Conservation (phyloP, 2,113 vertebrate species). For the Nyctereutes procyonoides region DNA sequence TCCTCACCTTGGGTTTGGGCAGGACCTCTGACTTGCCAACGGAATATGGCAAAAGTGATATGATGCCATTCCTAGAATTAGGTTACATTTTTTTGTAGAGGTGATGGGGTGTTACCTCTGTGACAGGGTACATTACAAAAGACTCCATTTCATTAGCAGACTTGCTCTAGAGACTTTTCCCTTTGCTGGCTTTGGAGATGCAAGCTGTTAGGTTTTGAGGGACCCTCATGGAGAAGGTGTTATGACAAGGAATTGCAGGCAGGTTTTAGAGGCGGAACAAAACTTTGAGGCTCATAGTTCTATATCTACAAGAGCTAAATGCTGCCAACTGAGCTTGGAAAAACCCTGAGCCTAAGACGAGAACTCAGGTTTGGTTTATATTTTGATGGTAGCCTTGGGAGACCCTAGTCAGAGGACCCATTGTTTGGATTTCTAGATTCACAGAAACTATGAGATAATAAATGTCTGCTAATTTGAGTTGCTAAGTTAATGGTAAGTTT, state of each 20-base stretch:
- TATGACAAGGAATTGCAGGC: not conserved
- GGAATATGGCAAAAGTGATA: not conserved
- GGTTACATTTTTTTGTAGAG: not conserved
- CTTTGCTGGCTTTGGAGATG: not conserved
- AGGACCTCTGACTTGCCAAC: not conserved
- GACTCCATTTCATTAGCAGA: not conserved
- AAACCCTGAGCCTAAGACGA: not conserved
- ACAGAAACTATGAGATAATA: not conserved
- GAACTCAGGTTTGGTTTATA: not conserved
- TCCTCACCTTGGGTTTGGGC: not conserved
- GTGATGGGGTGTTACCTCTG: not conserved
- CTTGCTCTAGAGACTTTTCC: not conserved
- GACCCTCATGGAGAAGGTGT: fast-evolving
- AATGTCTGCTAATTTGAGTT: not conserved
- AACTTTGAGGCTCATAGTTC: not conserved
- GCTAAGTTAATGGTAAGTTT: not conserved
- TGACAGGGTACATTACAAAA: not conserved
- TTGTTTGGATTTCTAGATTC: not conserved
- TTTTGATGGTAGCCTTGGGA: not conserved
- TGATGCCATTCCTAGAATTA: too few species aligned
- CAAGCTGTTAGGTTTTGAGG: not conserved
- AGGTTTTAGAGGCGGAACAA: not conserved
- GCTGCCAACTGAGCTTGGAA: not conserved
- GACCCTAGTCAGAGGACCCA: not conserved
- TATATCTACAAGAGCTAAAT: not conserved